A percentile compares a stretch with the other conserved stretches of the same genome.
Conservation (phyloP, 2,113 vertebrate genomes). For the Plecotus auritus region DNA sequence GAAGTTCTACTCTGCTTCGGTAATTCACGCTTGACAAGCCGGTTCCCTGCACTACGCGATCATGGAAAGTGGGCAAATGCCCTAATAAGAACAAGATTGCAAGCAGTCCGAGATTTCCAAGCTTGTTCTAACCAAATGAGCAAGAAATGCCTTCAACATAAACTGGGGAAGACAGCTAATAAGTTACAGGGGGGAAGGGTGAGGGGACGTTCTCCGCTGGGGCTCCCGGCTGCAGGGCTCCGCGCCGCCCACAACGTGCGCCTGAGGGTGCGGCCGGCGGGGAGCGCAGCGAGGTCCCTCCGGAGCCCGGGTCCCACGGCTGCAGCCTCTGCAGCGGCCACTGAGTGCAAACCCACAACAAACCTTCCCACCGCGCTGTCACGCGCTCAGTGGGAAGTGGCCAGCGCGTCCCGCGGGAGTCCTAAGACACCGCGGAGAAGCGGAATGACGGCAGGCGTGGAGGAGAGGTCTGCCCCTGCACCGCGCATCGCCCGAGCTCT, state of each 20-base stretch:
- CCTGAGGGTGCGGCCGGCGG: neutral
- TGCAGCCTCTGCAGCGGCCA: neutral
- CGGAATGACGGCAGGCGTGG: neutral
- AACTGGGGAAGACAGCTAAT: neutral
- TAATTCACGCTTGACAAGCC: neutral
- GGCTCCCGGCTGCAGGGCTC: neutral
- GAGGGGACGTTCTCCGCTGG: neutral
- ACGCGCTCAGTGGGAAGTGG: neutral
- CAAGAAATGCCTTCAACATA: neutral
- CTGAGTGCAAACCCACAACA: neutral
- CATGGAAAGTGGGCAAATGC: neutral
- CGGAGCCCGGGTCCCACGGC: neutral
- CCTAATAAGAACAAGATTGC: constrained; percentile 14
- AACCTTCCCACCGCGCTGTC: constrained; percentile 26
- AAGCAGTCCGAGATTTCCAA: neutral
- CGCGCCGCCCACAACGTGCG: neutral
- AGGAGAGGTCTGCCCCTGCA: neutral
- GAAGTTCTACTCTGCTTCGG: neutral
- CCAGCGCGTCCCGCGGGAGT: neutral
- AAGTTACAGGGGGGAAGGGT: neutral
- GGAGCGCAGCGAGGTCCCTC: neutral
- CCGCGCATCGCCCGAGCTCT: neutral
- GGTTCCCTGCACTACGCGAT: neutral
- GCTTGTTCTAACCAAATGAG: neutral
- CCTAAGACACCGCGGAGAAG: neutral